Conservation (phyloP, 64 coral and sea anemone species). For the Pocillopora damicornis region DNA sequence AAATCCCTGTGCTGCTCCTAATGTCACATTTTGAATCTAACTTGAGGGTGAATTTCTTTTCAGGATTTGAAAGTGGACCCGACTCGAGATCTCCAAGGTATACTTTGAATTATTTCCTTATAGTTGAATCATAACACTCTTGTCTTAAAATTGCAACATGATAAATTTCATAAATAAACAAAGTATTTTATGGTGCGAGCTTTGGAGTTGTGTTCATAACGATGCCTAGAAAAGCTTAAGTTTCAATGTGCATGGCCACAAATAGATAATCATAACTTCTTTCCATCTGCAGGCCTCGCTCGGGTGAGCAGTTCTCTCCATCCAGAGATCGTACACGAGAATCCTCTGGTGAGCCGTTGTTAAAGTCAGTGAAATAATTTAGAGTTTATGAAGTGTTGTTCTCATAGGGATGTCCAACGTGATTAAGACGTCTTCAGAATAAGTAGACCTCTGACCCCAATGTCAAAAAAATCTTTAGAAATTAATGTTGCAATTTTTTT, state of each 20-base stretch:
- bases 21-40: neutral
- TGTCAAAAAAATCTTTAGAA: neutral
- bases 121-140: too few relatives aligned
- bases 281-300: neutral
- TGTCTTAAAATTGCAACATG: too few relatives aligned
- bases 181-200: too few relatives aligned
- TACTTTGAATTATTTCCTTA: neutral
- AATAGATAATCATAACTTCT: neutral
- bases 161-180: too few relatives aligned
- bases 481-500: neutral
- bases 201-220: too few relatives aligned
- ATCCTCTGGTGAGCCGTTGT: constrained; percentile 1
- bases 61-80: constrained; percentile 21
- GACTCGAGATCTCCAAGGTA: neutral
- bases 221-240: too few relatives aligned
- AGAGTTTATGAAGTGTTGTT: neutral
- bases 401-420: too few relatives aligned
- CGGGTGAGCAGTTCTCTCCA: constrained; percentile 24
- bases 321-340: constrained; percentile 27
- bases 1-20: too few relatives aligned
- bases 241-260: neutral
- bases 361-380: neutral
- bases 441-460: neutral
- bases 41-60: neutral
- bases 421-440: too few relatives aligned